Base-by-base conservation (phyloP, 2,888 invertebrate genomes). In the Aleiodes alternator region DNA sequence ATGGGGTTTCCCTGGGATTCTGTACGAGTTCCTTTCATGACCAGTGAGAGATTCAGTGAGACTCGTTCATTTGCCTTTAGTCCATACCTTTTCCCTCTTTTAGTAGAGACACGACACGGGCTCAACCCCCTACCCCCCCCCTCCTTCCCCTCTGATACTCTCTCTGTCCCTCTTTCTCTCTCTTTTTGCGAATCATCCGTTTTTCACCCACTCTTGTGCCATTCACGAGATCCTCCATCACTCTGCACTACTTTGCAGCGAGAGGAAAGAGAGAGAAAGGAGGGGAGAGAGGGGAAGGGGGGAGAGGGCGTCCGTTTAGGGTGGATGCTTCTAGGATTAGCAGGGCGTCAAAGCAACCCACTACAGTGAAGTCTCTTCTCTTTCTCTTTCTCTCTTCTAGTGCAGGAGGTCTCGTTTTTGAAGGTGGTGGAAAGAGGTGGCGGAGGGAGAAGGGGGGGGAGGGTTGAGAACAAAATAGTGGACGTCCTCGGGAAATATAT, bases 11-110 rank as follows among this genome's bases (percentile, higher is more conserved):
- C 87, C 87, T 31, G 51, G 87, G 86, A 87, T 88, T 88, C 88
- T 88, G 88, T 88, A 88, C 87, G 88, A 89, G 88, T 88, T 89
- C 88, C 88, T 89, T 89, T 88, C 88, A 89, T 86, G 87, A 43
- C 43, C 11, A 43, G 43, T 43, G 84, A 78, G 75, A 29, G 68
- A 51, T 51, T 48, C 48, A 43, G 8, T 72, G 75, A 79, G 75
- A 85, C 84, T 87, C 87, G 87, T 88, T 89, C 89, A 88, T 89
- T 89, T 87, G 87, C 88, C 86, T 88, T 88, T 87, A 85, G 85
- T 87, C 83, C 84, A 81, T 84, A 83, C 83, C 79, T 76, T 59
- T 34, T 48, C 50, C 64, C 68, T 76, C 61, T 61, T 61, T 64
- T 43, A 43, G 43, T 43, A 43, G 43, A 34, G 5, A 34, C 64